Evolutionary conservation across 2,888 invertebrate species (phyloP), one percentile per base, ranked within the genome.

Genomic region (Apodemia zela): DNA sequence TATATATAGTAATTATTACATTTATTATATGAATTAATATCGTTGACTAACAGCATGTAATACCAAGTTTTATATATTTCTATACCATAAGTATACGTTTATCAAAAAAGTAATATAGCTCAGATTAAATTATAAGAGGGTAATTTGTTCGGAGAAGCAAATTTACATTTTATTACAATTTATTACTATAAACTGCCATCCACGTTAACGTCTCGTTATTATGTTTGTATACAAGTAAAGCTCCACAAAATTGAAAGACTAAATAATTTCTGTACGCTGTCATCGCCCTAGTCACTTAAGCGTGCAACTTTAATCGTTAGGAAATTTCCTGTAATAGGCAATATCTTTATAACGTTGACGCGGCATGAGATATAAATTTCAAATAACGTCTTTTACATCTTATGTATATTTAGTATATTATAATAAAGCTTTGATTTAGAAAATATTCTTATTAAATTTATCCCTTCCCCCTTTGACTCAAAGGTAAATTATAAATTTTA

Each of bases 261-360:
- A 17, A 17, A 51, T 51, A 51, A 51, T 51, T 51, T 51, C 11
- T 7, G 49, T 11, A 17, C 49, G 21, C 21, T 21, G 49, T 21
- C 18, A 51, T 51, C 51, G 2, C 51, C 18, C 3, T 21, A 17
- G 51, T 21, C 51, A 51, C 51, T 51, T 21, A 51, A 51, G 51
- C 51, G 51, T 51, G 51, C 21, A 51, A 51, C 51, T 42, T 21
- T 51, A 51, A 51, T 51, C 51, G 21, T 21, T 17, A 51, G 51
- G 51, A 18, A 42, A 42, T 42, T 42, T 42, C 42, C 42, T 15
- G 42, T 42, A 42, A 42, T 42, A 42, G 42, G 42, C 21, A 51
- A 51, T 18, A 17, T 11, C 18, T 51, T 10, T 21, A 21, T 21
- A 51, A 6, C 51, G 18, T 18, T 18, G 49, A 49, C 49, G 18